Percentiles rank a stretch among this genome's conserved stretches.
Evolutionary conservation across 2,113 vertebrate genomes (phyloP).

Genomic region (Ameiurus melas): DNA sequence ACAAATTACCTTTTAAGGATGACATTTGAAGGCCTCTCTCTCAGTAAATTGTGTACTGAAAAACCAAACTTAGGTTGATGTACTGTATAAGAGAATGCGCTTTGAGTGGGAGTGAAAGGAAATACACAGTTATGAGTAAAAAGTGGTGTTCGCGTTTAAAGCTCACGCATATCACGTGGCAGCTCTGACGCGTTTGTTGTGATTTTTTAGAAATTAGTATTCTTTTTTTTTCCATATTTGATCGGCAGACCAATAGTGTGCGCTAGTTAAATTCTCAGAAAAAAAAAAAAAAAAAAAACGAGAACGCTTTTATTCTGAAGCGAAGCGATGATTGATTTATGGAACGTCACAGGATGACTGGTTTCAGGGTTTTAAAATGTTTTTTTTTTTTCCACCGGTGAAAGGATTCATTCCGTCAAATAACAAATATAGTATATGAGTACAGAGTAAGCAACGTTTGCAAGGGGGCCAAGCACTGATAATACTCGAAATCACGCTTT

Average conservation of each 20-base stretch:
- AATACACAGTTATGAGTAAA: constrained; percentile 12
- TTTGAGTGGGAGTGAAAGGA: constrained; percentile 30
- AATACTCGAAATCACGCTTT: neutral
- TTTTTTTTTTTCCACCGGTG: neutral
- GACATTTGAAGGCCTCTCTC: constrained; percentile 10
- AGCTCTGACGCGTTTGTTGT: neutral
- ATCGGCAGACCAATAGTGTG: neutral
- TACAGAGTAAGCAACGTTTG: neutral
- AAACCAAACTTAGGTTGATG: neutral
- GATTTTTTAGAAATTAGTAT: too few species aligned
- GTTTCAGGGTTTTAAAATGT: neutral
- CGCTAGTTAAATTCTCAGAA: neutral
- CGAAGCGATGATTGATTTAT: neutral
- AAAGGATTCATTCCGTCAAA: neutral
- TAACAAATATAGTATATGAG: neutral
- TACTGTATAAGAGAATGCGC: constrained; percentile 7
- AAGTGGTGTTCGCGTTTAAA: neutral
- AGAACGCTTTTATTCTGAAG: neutral
- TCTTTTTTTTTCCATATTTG: too few species aligned
- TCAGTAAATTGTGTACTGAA: constrained; percentile 11
- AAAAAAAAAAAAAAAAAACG: neutral
- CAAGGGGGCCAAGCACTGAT: neutral
- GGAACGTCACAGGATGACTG: neutral
- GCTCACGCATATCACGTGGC: neutral
- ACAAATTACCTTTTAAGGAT: constrained; percentile 24